Evolutionary conservation across 2,888 invertebrate species (phyloP).

Genomic region (Tromatobia lineatoria): DNA sequence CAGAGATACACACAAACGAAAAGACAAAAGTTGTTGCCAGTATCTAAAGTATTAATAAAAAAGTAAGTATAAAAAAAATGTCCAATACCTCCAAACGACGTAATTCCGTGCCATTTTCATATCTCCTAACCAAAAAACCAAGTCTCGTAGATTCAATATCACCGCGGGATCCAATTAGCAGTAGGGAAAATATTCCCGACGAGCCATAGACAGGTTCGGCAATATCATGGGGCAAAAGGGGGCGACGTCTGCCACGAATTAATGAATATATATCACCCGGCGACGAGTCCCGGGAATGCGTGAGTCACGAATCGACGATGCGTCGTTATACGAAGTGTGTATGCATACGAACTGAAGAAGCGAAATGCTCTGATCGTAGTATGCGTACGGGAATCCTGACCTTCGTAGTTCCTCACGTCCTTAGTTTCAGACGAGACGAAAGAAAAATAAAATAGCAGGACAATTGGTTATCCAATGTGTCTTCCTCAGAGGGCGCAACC

Average conservation of each 20-base stretch:
- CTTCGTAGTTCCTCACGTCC: conserved; percentile 18
- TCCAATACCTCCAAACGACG: background rate
- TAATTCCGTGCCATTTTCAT: background rate
- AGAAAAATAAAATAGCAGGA: conserved; percentile 11
- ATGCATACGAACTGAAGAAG: background rate
- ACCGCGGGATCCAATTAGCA: conserved; percentile 37
- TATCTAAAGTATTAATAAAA: too few relatives aligned
- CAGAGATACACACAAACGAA: too few relatives aligned
- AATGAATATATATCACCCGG: conserved; percentile 37
- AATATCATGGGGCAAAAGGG: background rate
- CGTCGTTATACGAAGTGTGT: conserved; percentile 16
- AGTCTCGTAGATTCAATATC: conserved; percentile 4
- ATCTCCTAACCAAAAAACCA: background rate
- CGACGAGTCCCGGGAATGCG: conserved; percentile 43
- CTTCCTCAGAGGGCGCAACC: background rate
- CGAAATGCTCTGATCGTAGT: background rate
- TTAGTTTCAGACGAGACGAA: conserved; percentile 4
- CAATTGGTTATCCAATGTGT: conserved; percentile 7
- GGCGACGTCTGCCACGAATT: conserved; percentile 20
- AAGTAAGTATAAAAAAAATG: background rate
- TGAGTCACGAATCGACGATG: conserved; percentile 48
- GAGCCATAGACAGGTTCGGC: background rate
- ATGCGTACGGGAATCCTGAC: conserved; percentile 25
- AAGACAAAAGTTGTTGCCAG: too few relatives aligned
- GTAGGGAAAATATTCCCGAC: background rate